These are phyloP conservation scores for Euplagia quadripunctaria DNA, from an alignment of 2,888 invertebrate genomes.

Conservation along the genomic window DNA sequence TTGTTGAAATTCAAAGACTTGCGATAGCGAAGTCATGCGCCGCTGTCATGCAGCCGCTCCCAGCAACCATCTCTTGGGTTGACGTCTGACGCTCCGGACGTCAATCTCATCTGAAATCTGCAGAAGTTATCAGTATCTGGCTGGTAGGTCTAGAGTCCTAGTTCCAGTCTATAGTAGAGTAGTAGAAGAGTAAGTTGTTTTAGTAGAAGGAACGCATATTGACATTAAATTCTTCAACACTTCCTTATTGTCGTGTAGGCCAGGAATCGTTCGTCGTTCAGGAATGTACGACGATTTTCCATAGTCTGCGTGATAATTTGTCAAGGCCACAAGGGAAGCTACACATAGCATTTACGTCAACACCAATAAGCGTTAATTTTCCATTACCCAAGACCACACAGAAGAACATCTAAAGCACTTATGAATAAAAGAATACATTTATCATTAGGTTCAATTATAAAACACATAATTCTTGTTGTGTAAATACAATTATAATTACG, in stretches of 20 bases:
- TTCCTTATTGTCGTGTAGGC: too few species aligned
- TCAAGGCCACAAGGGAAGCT: not conserved
- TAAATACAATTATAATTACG: constrained; percentile 38
- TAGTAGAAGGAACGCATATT: too few species aligned
- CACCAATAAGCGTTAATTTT: not conserved
- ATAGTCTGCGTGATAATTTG: not conserved
- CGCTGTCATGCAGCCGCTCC: not conserved
- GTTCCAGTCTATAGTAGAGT: too few species aligned
- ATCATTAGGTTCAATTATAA: constrained; percentile 22
- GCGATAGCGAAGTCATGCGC: not conserved
- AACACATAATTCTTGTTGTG: constrained; percentile 35
- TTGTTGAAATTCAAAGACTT: too few species aligned
- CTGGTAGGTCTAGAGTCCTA: not conserved
- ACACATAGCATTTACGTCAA: not conserved
- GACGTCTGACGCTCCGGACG: not conserved
- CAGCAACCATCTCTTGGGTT: not conserved
- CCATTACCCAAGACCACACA: constrained; percentile 12
- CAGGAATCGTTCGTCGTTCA: too few species aligned
- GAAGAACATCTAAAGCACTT: constrained; percentile 17
- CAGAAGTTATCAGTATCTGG: not conserved
- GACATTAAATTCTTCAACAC: too few species aligned
- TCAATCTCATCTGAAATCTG: not conserved
- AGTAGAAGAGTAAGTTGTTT: too few species aligned
- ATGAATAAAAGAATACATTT: constrained; percentile 18
- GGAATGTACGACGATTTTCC: not conserved